These are phyloP conservation scores for Nibea albiflora DNA, from an alignment of 2,113 vertebrate genomes.

Conservation along the genomic window DNA sequence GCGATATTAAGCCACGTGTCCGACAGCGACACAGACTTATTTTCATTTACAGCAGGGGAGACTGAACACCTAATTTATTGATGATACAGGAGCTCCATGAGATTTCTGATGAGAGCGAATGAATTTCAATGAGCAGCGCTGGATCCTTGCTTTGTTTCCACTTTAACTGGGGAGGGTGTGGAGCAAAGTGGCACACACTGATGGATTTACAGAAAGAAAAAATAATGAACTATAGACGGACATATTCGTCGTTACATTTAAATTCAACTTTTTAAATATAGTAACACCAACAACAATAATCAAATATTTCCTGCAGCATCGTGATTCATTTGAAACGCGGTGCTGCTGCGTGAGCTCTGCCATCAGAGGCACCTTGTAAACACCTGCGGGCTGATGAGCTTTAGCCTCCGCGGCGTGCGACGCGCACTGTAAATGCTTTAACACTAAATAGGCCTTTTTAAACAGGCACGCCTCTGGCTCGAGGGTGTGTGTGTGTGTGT, in stretches of 20 bases:
- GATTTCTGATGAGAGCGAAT: slow-evolving; percentile 33
- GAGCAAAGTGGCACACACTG: not conserved
- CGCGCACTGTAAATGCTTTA: slow-evolving; percentile 3
- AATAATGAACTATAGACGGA: not conserved
- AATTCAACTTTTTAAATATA: not conserved
- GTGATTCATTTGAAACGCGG: not conserved
- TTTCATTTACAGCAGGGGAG: slow-evolving; percentile 39
- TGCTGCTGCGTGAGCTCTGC: not conserved
- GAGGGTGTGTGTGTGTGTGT: slow-evolving; percentile 4
- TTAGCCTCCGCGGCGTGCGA: slow-evolving; percentile 13
- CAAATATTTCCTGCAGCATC: not conserved
- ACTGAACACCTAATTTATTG: slow-evolving; percentile 32
- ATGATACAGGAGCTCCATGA: slow-evolving; percentile 24
- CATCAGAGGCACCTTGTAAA: slow-evolving; percentile 23
- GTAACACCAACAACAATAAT: not conserved
- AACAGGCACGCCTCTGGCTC: slow-evolving; percentile 15
- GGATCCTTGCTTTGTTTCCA: slow-evolving; percentile 21
- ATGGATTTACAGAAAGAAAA: not conserved
- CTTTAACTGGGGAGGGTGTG: not conserved
- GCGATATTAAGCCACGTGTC: slow-evolving; percentile 6
- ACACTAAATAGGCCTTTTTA: slow-evolving; percentile 30
- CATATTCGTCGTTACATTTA: not conserved
- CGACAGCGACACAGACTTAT: not conserved
- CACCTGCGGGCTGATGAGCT: slow-evolving; percentile 2
- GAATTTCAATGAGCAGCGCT: slow-evolving; percentile 36